Evolutionary conservation across 2,113 vertebrate species (phyloP), one percentile per base, ranked within the genome.

Genomic region (Telmatochromis sp.): DNA sequence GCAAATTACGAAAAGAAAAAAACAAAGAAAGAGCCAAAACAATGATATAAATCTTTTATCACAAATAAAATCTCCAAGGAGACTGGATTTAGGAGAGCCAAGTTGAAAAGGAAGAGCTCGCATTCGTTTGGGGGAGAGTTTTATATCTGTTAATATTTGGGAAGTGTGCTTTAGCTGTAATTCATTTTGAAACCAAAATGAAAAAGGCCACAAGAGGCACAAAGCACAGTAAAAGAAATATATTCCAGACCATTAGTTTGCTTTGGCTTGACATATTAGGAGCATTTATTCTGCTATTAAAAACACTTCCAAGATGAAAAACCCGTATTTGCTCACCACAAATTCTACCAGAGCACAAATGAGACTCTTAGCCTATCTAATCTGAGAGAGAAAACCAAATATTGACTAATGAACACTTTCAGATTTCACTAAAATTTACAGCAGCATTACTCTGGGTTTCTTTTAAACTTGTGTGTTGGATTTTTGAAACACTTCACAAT

Each of bases 11-110:
- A 90, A 85, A 85, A 65, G 81, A 78, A 73, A 26, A 73, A 73
- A 73, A 47, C 9, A 47, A 75, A 47, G 42, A 84, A 85, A 57
- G 82, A 78, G 82, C 83, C 89, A 93, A 92, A 94, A 88, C 86
- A 93, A 85, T 40, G 89, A 90, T 89, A 91, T 96, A 96, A 96
- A 96, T 96, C 93, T 92, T 93, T 89, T 93, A 93, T 92, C 92
- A 35, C 87, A 92, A 93, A 91, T 91, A 75, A 87, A 93, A 92
- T 86, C 84, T 92, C 89, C 63, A 40, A 35, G 89, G 93, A 85
- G 58, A 82, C 65, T 85, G 78, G 78, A 83, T 65, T 93, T 88
- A 89, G 89, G 91, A 93, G 88, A 93, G 93, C 85, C 80, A 33
- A 92, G 75, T 81, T 80, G 58, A 93, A 91, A 87, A 91, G 92